Evolutionary conservation across 2,888 invertebrate species (phyloP).

Genomic region (Cinara cedri): DNA sequence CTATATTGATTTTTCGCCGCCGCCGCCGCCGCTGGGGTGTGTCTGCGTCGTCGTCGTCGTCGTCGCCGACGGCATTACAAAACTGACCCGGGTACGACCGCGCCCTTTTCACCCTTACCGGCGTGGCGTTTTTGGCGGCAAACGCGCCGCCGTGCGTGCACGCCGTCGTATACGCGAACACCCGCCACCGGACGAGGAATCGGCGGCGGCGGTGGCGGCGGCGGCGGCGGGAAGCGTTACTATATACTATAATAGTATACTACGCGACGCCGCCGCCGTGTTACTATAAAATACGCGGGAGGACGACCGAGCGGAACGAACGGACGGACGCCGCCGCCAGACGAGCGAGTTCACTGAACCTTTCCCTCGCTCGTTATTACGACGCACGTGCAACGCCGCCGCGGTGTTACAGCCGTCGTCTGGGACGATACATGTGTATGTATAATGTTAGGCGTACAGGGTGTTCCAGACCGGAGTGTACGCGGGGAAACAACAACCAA

Average conservation of each 20-base stretch:
- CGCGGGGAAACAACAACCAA: too few relatives aligned
- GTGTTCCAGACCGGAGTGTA: background rate
- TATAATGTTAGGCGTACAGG: background rate
- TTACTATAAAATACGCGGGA: background rate
- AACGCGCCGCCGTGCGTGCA: slow-evolving; percentile 27
- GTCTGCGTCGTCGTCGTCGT: slow-evolving; percentile 31
- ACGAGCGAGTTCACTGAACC: slow-evolving; percentile 49
- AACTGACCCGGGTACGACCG: slow-evolving; percentile 53
- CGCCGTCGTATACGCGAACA: background rate
- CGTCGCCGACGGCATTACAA: background rate
- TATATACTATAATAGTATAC: too few relatives aligned
- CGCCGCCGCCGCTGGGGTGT: slow-evolving; percentile 27
- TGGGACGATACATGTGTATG: slow-evolving; percentile 21
- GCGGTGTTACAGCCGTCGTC: slow-evolving; percentile 23
- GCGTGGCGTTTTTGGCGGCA: slow-evolving; percentile 49
- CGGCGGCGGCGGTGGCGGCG: background rate
- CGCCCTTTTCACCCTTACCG: slow-evolving; percentile 50
- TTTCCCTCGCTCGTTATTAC: slow-evolving; percentile 31
- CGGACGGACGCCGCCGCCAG: slow-evolving; percentile 41
- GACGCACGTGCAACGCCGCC: slow-evolving; percentile 41
- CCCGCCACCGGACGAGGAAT: background rate
- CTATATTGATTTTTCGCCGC: slow-evolving; percentile 35
- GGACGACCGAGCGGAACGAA: slow-evolving; percentile 45
- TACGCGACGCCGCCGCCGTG: background rate
- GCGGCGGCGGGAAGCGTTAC: background rate